These are phyloP conservation scores for Malacoctenus gilli DNA, from an alignment of 2,797 vertebrate species.

Conservation along the genomic window DNA sequence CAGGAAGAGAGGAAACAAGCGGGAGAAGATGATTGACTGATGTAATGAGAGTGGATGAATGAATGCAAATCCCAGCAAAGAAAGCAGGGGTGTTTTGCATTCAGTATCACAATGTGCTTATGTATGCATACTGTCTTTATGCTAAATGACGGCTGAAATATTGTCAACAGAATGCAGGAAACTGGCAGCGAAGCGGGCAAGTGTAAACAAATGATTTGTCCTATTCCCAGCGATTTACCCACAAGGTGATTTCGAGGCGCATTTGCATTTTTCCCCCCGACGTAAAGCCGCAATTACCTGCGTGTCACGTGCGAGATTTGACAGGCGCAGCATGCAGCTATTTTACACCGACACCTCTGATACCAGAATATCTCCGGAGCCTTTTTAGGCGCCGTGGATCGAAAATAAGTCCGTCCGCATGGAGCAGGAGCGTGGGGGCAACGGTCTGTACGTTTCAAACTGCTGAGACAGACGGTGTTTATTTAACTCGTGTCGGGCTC, in stretches of 20 bases:
- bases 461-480: conserved; percentile 24
- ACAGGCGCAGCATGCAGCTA: neutral
- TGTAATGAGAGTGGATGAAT: conserved; percentile 43
- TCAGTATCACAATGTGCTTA: conserved; percentile 35
- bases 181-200: conserved; percentile 10
- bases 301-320: neutral
- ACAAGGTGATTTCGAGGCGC: too few relatives aligned
- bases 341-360: neutral
- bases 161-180: conserved; percentile 32
- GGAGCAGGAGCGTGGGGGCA: too few relatives aligned
- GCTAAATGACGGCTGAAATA: conserved; percentile 37
- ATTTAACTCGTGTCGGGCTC: conserved; percentile 41
- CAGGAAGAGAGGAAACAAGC: conserved; percentile 6
- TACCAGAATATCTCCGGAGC: neutral
- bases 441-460: too few relatives aligned
- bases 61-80: conserved; percentile 35
- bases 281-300: neutral
- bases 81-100: conserved; percentile 48
- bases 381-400: neutral
- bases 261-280: neutral
- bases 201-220: conserved; percentile 32
- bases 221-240: conserved; percentile 2
- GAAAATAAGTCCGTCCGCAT: too few relatives aligned
- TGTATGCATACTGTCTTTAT: conserved; percentile 46
- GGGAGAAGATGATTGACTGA: conserved; percentile 37